phyloP scores from a whole-genome alignment of 35 echinoderm and acorn worm genomes.

The Lytechinus variegatus region DNA sequence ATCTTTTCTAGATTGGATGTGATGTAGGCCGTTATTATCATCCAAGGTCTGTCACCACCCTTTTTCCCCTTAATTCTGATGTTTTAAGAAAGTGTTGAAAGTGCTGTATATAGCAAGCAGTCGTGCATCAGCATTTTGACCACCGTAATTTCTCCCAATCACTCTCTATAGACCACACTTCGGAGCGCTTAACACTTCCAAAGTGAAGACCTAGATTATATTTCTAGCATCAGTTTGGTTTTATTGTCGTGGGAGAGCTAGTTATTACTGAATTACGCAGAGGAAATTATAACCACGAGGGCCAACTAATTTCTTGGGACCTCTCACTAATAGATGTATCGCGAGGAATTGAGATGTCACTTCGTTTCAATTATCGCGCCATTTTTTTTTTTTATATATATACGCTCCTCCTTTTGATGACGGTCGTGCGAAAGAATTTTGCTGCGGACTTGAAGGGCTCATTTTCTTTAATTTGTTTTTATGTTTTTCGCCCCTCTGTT shows the following conservation, averaged over 20 bases:
- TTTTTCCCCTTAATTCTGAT: background rate
- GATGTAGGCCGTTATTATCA: background rate
- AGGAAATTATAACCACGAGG: conserved; percentile 57
- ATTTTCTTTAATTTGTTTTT: background rate
- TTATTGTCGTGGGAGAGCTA: conserved; percentile 19
- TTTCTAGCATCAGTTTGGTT: background rate
- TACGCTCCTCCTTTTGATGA: background rate
- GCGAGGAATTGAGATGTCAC: conserved; percentile 11
- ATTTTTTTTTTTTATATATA: background rate
- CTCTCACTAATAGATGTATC: conserved; percentile 27
- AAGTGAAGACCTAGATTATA: background rate
- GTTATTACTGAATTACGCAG: conserved; percentile 51
- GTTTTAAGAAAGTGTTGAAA: background rate
- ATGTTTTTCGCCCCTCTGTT: background rate
- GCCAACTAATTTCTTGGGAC: background rate
- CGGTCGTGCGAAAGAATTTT: background rate
- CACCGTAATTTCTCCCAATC: background rate
- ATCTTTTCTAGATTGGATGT: background rate
- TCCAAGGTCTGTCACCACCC: background rate
- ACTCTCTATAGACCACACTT: background rate
- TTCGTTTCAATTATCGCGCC: conserved; percentile 42
- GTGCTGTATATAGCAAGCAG: background rate
- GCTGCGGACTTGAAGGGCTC: background rate
- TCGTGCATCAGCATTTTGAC: background rate
- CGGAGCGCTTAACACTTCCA: background rate